Evolutionary conservation across 1,140 invertebrate species (phyloP).

Genomic region (Anastrepha obliqua): DNA sequence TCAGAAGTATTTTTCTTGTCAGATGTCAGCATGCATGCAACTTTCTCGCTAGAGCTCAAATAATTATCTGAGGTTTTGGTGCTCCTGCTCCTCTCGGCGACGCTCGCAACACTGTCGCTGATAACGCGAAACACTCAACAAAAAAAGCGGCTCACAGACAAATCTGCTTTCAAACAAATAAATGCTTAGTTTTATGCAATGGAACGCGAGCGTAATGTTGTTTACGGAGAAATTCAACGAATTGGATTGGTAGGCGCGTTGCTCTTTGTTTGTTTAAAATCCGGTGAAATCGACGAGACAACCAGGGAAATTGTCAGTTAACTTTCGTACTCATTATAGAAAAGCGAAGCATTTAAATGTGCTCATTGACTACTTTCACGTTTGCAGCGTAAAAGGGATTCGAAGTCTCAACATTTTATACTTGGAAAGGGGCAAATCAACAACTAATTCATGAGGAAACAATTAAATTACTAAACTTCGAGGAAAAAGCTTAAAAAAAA

Average conservation of each 20-base stretch:
- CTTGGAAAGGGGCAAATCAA: background rate
- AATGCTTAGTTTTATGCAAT: background rate
- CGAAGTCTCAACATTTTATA: background rate
- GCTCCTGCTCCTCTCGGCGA: background rate
- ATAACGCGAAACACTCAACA: background rate
- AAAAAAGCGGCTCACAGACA: background rate
- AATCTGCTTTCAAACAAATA: background rate
- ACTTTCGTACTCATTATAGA: background rate
- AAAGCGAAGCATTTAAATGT: background rate
- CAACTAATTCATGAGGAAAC: background rate
- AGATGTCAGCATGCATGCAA: background rate
- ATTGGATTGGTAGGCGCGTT: background rate
- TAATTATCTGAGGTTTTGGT: background rate
- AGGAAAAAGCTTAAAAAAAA: no score
- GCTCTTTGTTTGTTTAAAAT: conserved; percentile 5
- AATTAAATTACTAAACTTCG: no score
- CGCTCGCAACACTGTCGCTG: background rate
- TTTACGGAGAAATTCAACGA: conserved; percentile 20
- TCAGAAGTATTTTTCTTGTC: background rate
- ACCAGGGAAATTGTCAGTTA: background rate
- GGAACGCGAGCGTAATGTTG: background rate
- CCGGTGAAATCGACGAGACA: conserved; percentile 16
- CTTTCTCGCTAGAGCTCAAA: background rate
- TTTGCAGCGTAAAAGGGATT: background rate
- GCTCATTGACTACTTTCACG: background rate